phyloP scores from a whole-genome alignment of 1,140 invertebrate species.

The Dolichoris vasculosae region DNA sequence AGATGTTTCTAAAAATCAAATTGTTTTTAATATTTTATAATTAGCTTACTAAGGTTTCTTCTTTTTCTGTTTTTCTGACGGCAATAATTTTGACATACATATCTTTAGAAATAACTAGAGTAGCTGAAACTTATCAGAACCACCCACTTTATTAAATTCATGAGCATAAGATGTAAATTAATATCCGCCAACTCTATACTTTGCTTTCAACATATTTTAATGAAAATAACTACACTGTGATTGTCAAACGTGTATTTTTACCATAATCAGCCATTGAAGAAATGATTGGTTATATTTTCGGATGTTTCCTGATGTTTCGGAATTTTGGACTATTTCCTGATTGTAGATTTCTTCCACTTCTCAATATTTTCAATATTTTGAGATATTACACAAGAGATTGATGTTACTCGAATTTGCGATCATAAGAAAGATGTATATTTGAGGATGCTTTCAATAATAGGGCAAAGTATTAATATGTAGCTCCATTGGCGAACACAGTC shows the following conservation, averaged over 20 bases:
- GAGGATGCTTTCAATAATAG: too few relatives aligned
- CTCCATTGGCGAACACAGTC: too few relatives aligned
- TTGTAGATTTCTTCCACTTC: background rate
- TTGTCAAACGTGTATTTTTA: background rate
- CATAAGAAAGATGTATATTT: too few relatives aligned
- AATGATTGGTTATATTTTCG: too few relatives aligned
- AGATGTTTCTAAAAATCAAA: too few relatives aligned
- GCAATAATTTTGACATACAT: background rate
- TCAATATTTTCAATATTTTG: background rate
- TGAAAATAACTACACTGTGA: background rate
- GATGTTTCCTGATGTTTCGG: too few relatives aligned
- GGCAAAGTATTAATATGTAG: too few relatives aligned
- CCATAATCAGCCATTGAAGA: too few relatives aligned
- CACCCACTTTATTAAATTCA: too few relatives aligned
- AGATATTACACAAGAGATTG: background rate
- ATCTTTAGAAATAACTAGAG: background rate
- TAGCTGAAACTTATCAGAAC: too few relatives aligned
- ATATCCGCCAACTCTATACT: constrained; percentile 4
- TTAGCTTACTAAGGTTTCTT: background rate
- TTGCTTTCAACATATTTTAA: background rate
- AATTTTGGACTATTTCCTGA: too few relatives aligned
- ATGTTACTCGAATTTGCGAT: too few relatives aligned
- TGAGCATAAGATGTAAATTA: background rate
- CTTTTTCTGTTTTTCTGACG: background rate
- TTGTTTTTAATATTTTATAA: constrained; percentile 4